phyloP scores from a whole-genome alignment of 2,888 invertebrate species.

The Thysanoteuthis rhombus region DNA sequence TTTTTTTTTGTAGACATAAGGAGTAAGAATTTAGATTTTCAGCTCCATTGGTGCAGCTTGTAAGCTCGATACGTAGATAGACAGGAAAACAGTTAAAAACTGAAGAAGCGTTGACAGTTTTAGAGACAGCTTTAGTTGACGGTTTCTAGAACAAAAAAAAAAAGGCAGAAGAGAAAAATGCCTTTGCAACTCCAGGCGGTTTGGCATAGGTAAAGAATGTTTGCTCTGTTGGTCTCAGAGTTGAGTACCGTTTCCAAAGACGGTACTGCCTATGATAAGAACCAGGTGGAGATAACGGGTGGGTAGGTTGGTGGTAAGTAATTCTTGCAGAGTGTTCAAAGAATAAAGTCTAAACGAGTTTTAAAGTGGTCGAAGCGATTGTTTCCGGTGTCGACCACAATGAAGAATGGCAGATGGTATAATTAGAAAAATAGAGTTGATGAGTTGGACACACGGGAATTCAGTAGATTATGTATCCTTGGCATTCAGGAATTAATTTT shows the following conservation, averaged over 20 bases:
- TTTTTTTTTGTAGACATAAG: no score
- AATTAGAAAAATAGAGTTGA: background rate
- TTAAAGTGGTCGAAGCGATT: background rate
- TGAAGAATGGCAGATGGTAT: background rate
- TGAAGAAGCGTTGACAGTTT: background rate
- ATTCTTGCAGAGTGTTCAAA: background rate
- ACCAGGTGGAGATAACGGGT: background rate
- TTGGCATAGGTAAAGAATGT: background rate
- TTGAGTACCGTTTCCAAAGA: background rate
- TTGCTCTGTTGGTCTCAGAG: background rate
- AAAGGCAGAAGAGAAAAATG: background rate
- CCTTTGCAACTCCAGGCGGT: no score
- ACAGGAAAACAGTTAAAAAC: background rate
- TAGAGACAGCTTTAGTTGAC: no score
- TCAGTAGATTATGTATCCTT: background rate
- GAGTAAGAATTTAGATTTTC: no score
- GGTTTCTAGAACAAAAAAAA: background rate
- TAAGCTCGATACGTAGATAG: no score
- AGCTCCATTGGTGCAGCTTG: no score
- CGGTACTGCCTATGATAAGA: background rate
- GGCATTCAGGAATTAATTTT: no score
- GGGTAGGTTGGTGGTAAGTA: no score
- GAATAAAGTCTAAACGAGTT: background rate
- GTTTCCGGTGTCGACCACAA: background rate
- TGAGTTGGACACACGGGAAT: background rate